Evolutionary conservation across 2,888 invertebrate species (phyloP), one percentile per base, ranked within the genome.

Genomic region (Phoenoteleia sp.): DNA sequence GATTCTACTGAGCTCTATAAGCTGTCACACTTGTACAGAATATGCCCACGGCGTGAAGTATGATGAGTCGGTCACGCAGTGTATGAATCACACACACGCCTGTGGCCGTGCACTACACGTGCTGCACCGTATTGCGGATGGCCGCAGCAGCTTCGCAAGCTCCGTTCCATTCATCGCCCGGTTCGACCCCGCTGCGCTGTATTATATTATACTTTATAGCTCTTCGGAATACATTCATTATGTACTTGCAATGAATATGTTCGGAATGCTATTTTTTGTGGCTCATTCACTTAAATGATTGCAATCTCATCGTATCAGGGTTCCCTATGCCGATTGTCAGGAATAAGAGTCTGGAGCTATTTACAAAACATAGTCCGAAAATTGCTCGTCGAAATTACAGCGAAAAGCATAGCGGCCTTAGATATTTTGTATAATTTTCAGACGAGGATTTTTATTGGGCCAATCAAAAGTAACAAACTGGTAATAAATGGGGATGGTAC

Each of bases 21-120:
- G 47, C 56, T 76, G 76, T 67, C 58, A 76, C 67, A 69, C 77
- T 69, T 39, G 60, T 69, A 60, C 52, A n/a, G 67, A 69, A 77
- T 77, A 77, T 69, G 77, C 77, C 60, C 52, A 9, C 39, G 58
- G 60, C 60, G 60, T 36, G 29, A 77, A 60, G 49, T 52, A 69
- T 56, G 69, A 69, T 27, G 69, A 60, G 64, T 67, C 49, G 58
- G 29, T 39, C 52, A 33, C 56, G 67, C 67, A 52, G 60, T 69
- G 42, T 60, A 69, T 77, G 69, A 77, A 77, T 77, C 77, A 69
- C 77, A 67, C 39, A 47, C 60, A 60, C 47, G 64, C 47, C 47
- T 64, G 64, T 29, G 33, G 64, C 11, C 29, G 47, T 64, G 47
- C 64, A 29, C 29, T 64, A 47, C 29, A 47, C 29, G 29, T 29